These are phyloP conservation scores for Lepidostoma basale DNA, from an alignment of 1,140 invertebrate species.

Conservation along the genomic window DNA sequence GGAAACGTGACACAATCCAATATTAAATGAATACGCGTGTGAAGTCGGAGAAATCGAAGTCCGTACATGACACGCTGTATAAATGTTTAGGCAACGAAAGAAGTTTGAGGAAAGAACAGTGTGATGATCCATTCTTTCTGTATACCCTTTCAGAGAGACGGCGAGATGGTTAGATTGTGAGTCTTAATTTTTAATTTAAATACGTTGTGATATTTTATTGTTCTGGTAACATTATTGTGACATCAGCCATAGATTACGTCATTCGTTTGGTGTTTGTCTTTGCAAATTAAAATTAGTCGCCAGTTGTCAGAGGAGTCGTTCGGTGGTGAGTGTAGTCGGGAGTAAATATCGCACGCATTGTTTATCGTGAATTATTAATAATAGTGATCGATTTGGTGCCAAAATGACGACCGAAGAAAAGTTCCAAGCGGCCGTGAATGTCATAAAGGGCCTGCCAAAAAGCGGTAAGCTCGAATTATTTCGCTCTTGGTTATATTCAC, in stretches of 20 bases:
- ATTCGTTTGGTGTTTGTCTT: neutral
- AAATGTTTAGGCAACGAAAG: too few relatives aligned
- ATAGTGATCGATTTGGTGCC: constrained; percentile 15
- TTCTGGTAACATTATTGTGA: neutral
- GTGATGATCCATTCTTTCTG: too few relatives aligned
- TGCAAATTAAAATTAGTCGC: constrained; percentile 11
- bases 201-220: neutral
- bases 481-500: constrained; percentile 7
- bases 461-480: constrained; percentile 69
- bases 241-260: constrained; percentile 4
- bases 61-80: too few relatives aligned
- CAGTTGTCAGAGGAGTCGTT: constrained; percentile 2
- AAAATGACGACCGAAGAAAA: constrained; percentile 79
- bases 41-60: too few relatives aligned
- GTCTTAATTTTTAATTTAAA: too few relatives aligned
- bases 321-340: neutral
- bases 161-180: too few relatives aligned
- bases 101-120: too few relatives aligned
- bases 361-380: constrained; percentile 18
- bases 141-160: too few relatives aligned
- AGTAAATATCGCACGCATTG: constrained; percentile 2
- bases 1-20: too few relatives aligned
- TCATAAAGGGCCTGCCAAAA: constrained; percentile 85
- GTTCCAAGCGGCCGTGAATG: constrained; percentile 87
- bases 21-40: too few relatives aligned